These are phyloP conservation scores for Xanthorhoe spadicearia DNA, from an alignment of 2,888 invertebrate species.

Conservation along the genomic window DNA sequence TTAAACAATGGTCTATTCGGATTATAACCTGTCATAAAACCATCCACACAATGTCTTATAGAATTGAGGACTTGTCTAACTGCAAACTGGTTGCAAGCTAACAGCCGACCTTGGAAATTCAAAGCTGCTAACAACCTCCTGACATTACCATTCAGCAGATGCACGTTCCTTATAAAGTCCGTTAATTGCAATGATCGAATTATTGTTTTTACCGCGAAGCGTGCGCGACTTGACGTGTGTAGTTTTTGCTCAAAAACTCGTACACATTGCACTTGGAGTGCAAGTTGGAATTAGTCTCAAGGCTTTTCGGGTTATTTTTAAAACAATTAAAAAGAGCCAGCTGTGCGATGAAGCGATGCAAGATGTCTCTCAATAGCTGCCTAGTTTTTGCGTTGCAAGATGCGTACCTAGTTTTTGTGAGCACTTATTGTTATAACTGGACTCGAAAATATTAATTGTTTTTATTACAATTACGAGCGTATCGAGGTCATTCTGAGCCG, in stretches of 20 bases:
- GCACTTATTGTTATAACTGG: conserved; percentile 23
- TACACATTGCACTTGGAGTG: conserved; percentile 34
- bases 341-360: conserved; percentile 31
- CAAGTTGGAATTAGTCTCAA: conserved; percentile 49
- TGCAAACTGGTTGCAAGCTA: conserved; percentile 20
- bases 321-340: conserved; percentile 37
- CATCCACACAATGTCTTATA: background rate
- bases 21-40: background rate
- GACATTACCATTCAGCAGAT: conserved; percentile 42
- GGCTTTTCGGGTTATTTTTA: conserved; percentile 41
- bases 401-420: background rate
- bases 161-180: conserved; percentile 39
- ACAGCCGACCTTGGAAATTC: conserved; percentile 30
- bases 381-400: conserved; percentile 18
- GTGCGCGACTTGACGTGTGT: conserved; percentile 36
- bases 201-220: conserved; percentile 47
- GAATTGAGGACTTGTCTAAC: conserved; percentile 12
- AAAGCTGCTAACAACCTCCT: conserved; percentile 41
- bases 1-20: background rate
- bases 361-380: conserved; percentile 24
- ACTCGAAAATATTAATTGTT: conserved; percentile 2
- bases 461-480: conserved; percentile 3
- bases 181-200: conserved; percentile 48
- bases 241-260: conserved; percentile 47
- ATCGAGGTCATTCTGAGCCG: conserved; percentile 24